Base-by-base conservation (phyloP, 2,113 vertebrate genomes). In the Cnemophilus loriae region DNA sequence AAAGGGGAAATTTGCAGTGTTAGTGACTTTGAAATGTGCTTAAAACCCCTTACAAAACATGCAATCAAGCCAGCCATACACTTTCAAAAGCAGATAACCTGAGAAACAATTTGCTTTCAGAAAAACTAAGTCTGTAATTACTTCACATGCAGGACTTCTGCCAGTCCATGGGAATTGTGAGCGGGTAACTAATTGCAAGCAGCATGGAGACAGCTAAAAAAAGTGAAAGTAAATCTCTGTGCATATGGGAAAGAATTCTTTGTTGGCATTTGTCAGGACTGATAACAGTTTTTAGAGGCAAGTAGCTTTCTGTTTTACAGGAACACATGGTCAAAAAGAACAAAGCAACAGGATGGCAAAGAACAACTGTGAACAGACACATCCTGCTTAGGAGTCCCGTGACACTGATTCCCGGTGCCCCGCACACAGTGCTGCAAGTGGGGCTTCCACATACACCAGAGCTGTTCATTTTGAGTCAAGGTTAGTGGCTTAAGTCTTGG, bases 61-160 rank as follows among this genome's bases (percentile, higher is more conserved):
- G 90, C 93, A 92, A 7, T 76, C 81, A 91, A 92, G 93, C 65
- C 74, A 95, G 56, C 73, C 83, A 64, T 33, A 80, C 19, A 11
- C 59, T 67, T 87, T 85, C 3, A 3, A 93, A 97, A 89, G 75
- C 57, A 84, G 84, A 59, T 91, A 93, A 95, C 75, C 89, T 95
- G 95, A 90, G 84, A 47, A 96, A 59, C 65, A 76, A 80, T 57
- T 92, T 69, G 64, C 41, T 97, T 95, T 92, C 75, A 93, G 63
- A 53, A 93, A 89, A 91, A 78, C 55, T 20, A 70, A 56, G 71
- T 49, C 90, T 89, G 30, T 49, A 93, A 93, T 50, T 63, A 30
- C 60, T 76, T 95, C 59, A 79, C 44, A 47, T 92, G 94, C 68
- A 93, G 71, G 95, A 74, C 73, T 88, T 69, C 30, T 52, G 68